phyloP scores from a whole-genome alignment of 1,140 invertebrate species.

The Diabrotica undecimpunctata region DNA sequence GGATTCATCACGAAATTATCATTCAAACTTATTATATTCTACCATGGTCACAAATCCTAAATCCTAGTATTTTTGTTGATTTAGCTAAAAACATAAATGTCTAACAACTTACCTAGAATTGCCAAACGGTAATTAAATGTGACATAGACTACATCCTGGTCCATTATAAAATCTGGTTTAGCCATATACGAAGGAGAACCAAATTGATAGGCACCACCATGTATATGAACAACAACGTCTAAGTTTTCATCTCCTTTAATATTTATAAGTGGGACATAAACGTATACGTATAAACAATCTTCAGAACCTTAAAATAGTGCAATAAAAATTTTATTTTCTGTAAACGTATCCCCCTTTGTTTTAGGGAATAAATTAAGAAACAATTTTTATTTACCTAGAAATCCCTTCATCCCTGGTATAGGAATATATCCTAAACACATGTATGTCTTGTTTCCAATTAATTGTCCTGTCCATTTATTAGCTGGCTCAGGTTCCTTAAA shows the following conservation, averaged over 20 bases:
- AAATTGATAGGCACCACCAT: slow-evolving; percentile 59
- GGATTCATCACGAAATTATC: no score
- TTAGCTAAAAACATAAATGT: no score
- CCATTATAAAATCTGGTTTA: slow-evolving; percentile 56
- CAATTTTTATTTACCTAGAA: slow-evolving; percentile 14
- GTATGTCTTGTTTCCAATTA: slow-evolving; percentile 25
- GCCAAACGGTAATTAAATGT: slow-evolving; percentile 37
- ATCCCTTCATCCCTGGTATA: slow-evolving; percentile 14
- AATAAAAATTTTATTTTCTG: background rate
- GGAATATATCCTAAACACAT: slow-evolving; percentile 18
- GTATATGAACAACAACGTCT: slow-evolving; percentile 58
- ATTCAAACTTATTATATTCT: no score
- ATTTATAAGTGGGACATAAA: slow-evolving; percentile 45
- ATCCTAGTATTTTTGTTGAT: no score
- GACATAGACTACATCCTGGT: slow-evolving; percentile 57
- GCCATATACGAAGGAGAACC: slow-evolving; percentile 50
- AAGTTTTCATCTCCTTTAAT: slow-evolving; percentile 43
- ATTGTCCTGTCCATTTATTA: slow-evolving; percentile 30
- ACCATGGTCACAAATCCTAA: no score
- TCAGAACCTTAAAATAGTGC: slow-evolving; percentile 46
- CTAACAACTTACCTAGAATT: slow-evolving; percentile 7
- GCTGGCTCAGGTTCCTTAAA: slow-evolving; percentile 30
- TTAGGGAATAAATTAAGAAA: background rate
- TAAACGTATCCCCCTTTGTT: background rate
- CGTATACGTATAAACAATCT: slow-evolving; percentile 55